These are phyloP conservation scores for Myotis findleyi DNA, from an alignment of 2,797 vertebrate genomes.

Conservation along the genomic window DNA sequence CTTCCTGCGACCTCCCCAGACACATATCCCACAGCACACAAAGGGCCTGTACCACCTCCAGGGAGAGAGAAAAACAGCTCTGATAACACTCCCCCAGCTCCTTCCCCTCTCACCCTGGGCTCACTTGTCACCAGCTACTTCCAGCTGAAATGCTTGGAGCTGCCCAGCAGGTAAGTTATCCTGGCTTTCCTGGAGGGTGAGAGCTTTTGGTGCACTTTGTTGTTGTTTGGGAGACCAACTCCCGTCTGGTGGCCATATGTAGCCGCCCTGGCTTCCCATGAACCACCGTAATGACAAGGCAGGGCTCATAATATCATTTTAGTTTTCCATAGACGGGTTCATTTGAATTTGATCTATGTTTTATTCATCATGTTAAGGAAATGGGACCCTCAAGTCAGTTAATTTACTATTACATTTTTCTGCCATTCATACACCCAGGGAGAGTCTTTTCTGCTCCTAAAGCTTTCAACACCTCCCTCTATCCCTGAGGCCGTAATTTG, in stretches of 20 bases:
- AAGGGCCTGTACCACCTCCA: neutral
- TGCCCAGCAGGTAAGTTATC: conserved; percentile 50
- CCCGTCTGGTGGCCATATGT: conserved; percentile 74
- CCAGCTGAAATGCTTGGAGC: neutral
- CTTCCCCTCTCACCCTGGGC: neutral
- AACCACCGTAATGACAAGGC: neutral
- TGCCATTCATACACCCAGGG: neutral
- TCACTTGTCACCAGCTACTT: conserved; percentile 73
- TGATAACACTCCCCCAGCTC: neutral
- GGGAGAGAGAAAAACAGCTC: neutral
- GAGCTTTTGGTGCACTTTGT: conserved; percentile 60
- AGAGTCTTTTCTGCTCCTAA: neutral
- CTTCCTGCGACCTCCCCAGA: neutral
- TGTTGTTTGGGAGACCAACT: conserved; percentile 64
- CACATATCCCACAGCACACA: neutral
- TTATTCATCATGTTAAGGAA: neutral
- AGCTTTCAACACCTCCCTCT: conserved; percentile 36
- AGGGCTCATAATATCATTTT: neutral
- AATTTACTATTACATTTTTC: neutral
- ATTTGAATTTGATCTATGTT: conserved; percentile 52
- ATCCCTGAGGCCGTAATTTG: conserved; percentile 28
- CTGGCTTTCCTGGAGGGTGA: neutral
- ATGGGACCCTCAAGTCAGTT: neutral
- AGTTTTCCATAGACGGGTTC: neutral
- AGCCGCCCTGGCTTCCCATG: neutral